These are phyloP conservation scores for Delichon dasypus DNA, from an alignment of 2,797 vertebrate species.

Conservation along the genomic window DNA sequence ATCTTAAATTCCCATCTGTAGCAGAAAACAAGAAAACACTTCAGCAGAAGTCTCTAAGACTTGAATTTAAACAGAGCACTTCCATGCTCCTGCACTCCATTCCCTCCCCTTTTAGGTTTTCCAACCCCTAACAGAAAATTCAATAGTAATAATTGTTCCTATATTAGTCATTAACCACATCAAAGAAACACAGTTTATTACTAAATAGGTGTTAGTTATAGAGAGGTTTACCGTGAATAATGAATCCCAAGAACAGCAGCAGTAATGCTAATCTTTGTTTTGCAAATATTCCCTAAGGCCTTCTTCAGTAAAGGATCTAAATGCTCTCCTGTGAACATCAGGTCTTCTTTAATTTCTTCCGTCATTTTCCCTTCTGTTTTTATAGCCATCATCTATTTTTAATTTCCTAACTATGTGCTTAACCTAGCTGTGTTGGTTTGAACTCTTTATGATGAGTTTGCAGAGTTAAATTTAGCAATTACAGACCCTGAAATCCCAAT, in stretches of 20 bases:
- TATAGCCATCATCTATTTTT: not conserved
- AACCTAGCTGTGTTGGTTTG: not conserved
- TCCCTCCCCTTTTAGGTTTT: not conserved
- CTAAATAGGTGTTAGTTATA: conserved; percentile 6
- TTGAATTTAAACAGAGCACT: not conserved
- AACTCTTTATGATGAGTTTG: not conserved
- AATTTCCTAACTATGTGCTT: not conserved
- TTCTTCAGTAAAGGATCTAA: not conserved
- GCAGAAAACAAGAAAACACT: not conserved
- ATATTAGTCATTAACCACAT: conserved; percentile 7
- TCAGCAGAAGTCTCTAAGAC: not conserved
- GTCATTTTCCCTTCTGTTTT: not conserved
- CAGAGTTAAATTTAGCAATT: conserved; percentile 10
- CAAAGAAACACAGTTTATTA: not conserved
- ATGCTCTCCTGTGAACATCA: not conserved
- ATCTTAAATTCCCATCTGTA: not conserved
- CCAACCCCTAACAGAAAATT: not conserved
- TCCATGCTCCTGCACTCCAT: not conserved
- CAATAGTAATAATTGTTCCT: not conserved
- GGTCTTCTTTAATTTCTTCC: conserved; percentile 8
- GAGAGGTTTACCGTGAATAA: not conserved
- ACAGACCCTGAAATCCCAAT: not conserved
- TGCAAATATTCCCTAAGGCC: conserved; percentile 26
- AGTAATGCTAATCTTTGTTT: conserved; percentile 27
- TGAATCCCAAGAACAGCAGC: not conserved